Evolutionary conservation across 2,888 invertebrate genomes (phyloP), one percentile per base, ranked within the genome.

Genomic region (Empis livida): DNA sequence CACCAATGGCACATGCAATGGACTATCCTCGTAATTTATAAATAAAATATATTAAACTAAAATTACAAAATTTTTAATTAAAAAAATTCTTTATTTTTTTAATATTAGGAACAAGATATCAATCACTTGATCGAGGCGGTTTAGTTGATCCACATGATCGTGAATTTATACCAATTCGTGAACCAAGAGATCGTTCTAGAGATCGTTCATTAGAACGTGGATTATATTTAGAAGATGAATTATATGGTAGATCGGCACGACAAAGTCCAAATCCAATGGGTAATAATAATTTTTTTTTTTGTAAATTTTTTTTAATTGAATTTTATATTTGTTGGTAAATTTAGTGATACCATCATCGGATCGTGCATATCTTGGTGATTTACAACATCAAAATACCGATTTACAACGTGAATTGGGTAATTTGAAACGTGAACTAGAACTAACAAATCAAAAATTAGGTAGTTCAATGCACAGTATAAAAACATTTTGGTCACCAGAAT

Each of bases 381-480:
- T 93, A 56, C 92, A 93, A 71, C 83, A 88, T 64, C 93, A 94
- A 74, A 91, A 95, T 71, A 85, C 88, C 62, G 95, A 96, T 70
- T 76, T 96, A 57, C 95, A 95, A 64, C 79, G 91, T 54, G 95
- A 96, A 69, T 79, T 94, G 65, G 83, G 81, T 23, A 89, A 88
- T 67, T 77, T 93, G 56, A 92, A 92, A 72, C 90, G 92, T 67
- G 94, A 94, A 67, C 77, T 94, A 63, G 94, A 94, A 75, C 76
- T 93, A 65, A 93, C 94, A 56, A 94, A 94, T 71, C 94, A 96
- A 73, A 97, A 97, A 73, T 78, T 97, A 60, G 92, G 93, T 68
- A 94, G 94, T 65, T 92, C 91, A 62, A 99, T 99, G 96, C 96
- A 97, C 74, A 95, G 94, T 73, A 99, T 99, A 71, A 97, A 97